Evolutionary conservation across 2,888 invertebrate species (phyloP), one percentile per base, ranked within the genome.

Genomic region (Ernsta delagoae): DNA sequence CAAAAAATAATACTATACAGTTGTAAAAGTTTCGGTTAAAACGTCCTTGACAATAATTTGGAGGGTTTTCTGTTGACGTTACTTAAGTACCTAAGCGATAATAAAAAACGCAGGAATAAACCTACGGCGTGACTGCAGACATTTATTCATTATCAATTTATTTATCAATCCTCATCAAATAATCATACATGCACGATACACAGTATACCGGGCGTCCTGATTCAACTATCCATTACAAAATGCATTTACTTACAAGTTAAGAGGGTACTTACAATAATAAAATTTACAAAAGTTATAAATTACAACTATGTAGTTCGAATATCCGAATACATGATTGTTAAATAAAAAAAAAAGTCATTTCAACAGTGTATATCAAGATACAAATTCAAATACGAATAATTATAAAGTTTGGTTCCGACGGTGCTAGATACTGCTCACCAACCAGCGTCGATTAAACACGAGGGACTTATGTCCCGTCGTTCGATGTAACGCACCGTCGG

Each of bases 221-320:
- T 57, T 71, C 72, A 79, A 78, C 77, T 77, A 76, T 70, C 59
- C 66, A 65, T 72, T 75, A 74, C 72, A 75, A 78, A 79, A 79
- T 78, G 77, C 78, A 76, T 69, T 73, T 73, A 73, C 76, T 75
- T 77, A 77, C 50, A 74, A 74, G 70, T 72, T 74, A 73, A 60
- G 59, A 59, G 65, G 71, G 74, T n/a, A 72, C 75, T 71, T 72
- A 73, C 70, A 79, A 67, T 65, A 70, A 77, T 76, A 76, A 78
- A 75, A 83, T 78, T 75, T 77, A 79, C 76, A 78, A 73, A 76
- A 73, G 71, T 66, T 69, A 72, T 69, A 74, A 75, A 73, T 74
- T 76, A 77, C 75, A n/a, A 74, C 62, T 68, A n/a, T n/a, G n/a
- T 74, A 72, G 62, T 69, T 57, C 65, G 72, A 70, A 69, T 73